phyloP scores from a whole-genome alignment of 2,113 vertebrate species.

The Plestiodon gilberti region DNA sequence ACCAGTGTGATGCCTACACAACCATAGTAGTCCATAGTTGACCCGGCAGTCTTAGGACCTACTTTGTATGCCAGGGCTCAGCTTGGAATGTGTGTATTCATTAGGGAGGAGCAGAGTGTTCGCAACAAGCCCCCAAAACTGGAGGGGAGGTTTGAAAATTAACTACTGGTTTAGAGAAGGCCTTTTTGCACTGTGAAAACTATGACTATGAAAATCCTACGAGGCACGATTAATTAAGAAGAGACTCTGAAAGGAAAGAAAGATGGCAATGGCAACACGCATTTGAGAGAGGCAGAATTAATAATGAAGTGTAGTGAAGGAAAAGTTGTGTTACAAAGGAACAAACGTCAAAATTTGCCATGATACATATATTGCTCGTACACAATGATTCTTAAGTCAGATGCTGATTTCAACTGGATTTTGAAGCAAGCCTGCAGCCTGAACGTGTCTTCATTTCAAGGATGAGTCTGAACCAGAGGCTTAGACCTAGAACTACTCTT shows the following conservation, averaged over 20 bases:
- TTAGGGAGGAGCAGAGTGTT: not conserved
- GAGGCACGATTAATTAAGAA: conserved; percentile 12
- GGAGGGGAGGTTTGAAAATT: too few relatives aligned
- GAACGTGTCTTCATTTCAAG: not conserved
- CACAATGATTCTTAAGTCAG: not conserved
- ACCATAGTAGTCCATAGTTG: too few relatives aligned
- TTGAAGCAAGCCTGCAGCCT: not conserved
- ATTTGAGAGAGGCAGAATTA: conserved; percentile 24
- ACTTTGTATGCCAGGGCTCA: not conserved
- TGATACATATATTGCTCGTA: conserved; percentile 41
- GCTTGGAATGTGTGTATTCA: not conserved
- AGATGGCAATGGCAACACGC: conserved; percentile 1
- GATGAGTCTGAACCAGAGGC: not conserved
- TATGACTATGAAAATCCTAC: not conserved
- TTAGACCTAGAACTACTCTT: not conserved
- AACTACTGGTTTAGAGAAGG: not conserved
- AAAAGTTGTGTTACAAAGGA: conserved; percentile 37
- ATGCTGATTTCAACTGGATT: not conserved
- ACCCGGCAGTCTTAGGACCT: not conserved
- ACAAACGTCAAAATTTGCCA: conserved; percentile 34
- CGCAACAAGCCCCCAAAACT: not conserved
- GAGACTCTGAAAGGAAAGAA: not conserved
- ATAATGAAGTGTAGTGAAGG: conserved; percentile 24
- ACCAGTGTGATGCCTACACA: too few relatives aligned
- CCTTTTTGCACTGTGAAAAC: not conserved